Percentiles rank a stretch among this genome's conserved stretches.
Evolutionary conservation across 2,113 vertebrate species (phyloP).

Genomic region (Saccopteryx bilineata): DNA sequence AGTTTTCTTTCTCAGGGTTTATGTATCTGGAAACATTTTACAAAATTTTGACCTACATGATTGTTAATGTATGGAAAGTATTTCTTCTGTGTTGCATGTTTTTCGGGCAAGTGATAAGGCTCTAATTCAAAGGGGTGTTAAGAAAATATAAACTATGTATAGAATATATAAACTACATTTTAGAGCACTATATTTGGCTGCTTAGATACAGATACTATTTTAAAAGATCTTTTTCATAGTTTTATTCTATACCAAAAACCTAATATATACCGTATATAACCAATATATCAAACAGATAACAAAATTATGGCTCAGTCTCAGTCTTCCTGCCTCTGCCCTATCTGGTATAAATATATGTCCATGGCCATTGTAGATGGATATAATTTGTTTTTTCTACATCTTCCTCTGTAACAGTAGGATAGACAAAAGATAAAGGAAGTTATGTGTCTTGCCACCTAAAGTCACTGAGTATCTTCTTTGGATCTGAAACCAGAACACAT

Average conservation of each 20-base stretch:
- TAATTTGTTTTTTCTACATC: not conserved
- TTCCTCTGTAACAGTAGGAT: conserved; percentile 4
- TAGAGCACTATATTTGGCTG: conserved; percentile 40
- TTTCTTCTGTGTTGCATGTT: conserved; percentile 38
- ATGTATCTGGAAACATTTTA: not conserved
- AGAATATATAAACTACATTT: conserved; percentile 62
- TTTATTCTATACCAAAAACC: conserved; percentile 12
- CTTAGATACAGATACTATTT: conserved; percentile 53
- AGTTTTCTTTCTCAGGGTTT: conserved; percentile 1
- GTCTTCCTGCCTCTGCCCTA: not conserved
- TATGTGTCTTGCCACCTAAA: not conserved
- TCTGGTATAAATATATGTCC: not conserved
- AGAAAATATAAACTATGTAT: conserved; percentile 37
- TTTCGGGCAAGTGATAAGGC: conserved; percentile 46
- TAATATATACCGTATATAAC: not conserved
- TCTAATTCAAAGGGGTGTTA: conserved; percentile 53
- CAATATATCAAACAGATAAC: not conserved
- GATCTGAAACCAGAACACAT: not conserved
- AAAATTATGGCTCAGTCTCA: not conserved
- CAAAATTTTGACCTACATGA: not conserved
- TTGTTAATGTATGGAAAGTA: conserved; percentile 12
- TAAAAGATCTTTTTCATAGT: conserved; percentile 16
- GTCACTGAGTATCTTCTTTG: not conserved
- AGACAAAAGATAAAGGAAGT: conserved; percentile 5
- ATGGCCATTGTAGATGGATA: not conserved